Conservation (phyloP, 2,797 vertebrate genomes). For the Pyrocephalus nanus region DNA sequence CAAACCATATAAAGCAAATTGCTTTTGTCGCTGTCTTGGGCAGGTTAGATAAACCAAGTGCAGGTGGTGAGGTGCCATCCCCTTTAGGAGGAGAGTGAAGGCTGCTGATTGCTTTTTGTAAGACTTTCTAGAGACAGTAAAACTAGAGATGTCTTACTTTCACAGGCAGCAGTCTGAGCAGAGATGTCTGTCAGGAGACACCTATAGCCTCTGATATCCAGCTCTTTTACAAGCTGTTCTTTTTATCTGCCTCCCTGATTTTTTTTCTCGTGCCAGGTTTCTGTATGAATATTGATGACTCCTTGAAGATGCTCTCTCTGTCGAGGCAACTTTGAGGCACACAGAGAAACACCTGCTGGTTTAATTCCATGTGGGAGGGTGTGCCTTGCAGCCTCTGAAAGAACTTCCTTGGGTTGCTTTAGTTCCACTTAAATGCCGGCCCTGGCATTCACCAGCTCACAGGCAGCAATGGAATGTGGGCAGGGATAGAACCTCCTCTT, state of each 20-base stretch:
- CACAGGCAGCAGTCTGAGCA: background rate
- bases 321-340: background rate
- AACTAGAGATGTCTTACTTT: background rate
- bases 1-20: background rate
- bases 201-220: background rate
- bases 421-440: background rate
- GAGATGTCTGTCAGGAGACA: background rate
- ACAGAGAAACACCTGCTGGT: background rate
- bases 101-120: background rate
- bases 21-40: background rate
- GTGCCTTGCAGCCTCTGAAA: background rate
- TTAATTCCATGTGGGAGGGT: background rate
- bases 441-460: background rate
- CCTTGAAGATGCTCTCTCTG: background rate
- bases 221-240: background rate
- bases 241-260: background rate
- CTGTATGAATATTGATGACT: conserved; percentile 18
- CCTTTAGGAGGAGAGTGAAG: background rate
- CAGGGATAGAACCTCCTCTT: background rate
- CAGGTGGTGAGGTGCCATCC: background rate
- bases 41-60: background rate
- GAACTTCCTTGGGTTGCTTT: background rate
- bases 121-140: background rate
- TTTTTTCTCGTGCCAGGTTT: background rate
- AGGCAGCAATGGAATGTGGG: background rate